Conservation (phyloP, 2,113 vertebrate species). For the Pluvianellus socialis region DNA sequence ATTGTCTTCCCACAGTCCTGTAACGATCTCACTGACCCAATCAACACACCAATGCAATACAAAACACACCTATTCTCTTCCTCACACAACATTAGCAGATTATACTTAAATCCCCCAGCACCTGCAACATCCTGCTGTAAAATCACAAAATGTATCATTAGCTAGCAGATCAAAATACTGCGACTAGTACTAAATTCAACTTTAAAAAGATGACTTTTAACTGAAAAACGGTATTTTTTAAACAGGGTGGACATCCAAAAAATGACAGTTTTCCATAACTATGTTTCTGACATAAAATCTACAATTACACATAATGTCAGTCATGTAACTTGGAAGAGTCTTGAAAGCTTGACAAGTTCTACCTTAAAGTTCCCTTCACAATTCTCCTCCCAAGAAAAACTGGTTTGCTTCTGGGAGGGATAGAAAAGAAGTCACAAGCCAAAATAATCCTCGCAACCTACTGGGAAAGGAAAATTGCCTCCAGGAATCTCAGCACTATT, state of each 20-base stretch:
- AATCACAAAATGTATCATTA: neutral
- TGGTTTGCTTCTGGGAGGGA: neutral
- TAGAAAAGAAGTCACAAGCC: neutral
- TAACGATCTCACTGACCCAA: neutral
- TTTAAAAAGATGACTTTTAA: neutral
- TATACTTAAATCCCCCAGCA: neutral
- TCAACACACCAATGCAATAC: neutral
- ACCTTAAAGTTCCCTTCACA: neutral
- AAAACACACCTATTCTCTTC: neutral
- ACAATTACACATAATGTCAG: neutral
- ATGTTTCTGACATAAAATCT: neutral
- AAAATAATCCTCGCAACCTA: neutral
- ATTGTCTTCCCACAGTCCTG: neutral
- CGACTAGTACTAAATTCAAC: neutral
- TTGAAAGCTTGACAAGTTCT: neutral
- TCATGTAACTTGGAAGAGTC: neutral
- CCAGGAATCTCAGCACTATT: neutral
- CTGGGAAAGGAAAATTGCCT: neutral
- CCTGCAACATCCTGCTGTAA: neutral
- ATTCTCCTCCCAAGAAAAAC: neutral
- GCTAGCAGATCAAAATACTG: neutral
- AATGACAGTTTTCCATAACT: neutral
- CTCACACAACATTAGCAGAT: neutral
- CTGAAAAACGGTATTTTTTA: neutral
- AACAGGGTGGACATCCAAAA: neutral